Conservation (phyloP, 2,797 vertebrate genomes). For the Silurus lanzhouensis region DNA sequence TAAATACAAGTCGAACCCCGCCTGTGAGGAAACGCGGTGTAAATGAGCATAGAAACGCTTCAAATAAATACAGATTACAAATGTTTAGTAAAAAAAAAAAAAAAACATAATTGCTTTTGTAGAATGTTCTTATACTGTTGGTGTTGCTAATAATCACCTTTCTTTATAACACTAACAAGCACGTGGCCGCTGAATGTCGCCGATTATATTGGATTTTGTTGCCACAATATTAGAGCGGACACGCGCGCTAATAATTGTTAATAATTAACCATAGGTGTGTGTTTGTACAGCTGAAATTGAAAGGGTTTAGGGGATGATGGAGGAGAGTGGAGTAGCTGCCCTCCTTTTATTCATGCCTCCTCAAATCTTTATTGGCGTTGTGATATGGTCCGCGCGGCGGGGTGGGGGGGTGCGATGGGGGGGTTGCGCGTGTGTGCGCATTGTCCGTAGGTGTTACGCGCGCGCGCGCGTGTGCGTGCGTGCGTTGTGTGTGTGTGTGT, state of each 20-base stretch:
- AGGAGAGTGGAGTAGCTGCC: constrained; percentile 58
- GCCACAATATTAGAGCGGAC: not conserved
- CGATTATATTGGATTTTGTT: not conserved
- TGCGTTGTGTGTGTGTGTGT: not conserved
- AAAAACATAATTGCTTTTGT: not conserved
- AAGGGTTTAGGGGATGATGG: constrained; percentile 67
- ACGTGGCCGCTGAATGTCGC: not conserved
- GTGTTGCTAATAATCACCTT: not conserved
- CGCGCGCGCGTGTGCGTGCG: not conserved
- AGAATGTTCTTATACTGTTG: not conserved
- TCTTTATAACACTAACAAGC: not conserved
- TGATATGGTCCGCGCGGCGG: constrained; percentile 56
- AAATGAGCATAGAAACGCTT: not conserved
- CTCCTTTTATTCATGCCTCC: constrained; percentile 56
- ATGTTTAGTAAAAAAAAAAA: not conserved
- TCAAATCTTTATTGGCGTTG: constrained; percentile 76
- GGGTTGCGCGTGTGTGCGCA: not conserved
- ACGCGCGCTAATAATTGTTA: constrained; percentile 7
- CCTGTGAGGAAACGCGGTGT: not conserved
- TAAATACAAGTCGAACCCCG: not conserved
- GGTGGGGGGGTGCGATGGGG: not conserved
- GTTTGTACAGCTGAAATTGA: constrained; percentile 67
- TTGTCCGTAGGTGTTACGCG: constrained; percentile 34
- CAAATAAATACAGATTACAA: not conserved
- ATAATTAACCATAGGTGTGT: constrained; percentile 27